A percentile compares a stretch with the other conserved stretches of the same genome.
Evolutionary conservation across 2,113 vertebrate species (phyloP).

Genomic region (Pungitius pungitius): DNA sequence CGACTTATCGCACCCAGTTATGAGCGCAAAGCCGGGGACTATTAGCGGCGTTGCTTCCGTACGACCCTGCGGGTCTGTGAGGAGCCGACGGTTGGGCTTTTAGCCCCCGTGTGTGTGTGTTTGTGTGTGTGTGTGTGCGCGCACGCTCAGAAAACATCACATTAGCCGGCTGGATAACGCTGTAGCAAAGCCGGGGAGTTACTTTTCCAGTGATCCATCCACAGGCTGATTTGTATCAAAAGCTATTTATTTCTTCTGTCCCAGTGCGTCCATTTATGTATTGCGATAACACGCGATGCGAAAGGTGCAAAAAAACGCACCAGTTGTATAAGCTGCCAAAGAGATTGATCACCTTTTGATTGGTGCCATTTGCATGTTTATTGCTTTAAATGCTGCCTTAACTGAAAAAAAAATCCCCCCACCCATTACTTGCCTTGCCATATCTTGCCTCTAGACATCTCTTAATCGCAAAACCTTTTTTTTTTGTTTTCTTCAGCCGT

Average conservation of each 20-base stretch:
- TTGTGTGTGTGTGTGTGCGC: too few relatives aligned
- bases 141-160: slow-evolving; percentile 24
- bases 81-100: slow-evolving; percentile 27
- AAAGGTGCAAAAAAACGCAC: too few relatives aligned
- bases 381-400: too few relatives aligned
- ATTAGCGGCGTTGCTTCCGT: slow-evolving; percentile 27
- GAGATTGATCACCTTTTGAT: too few relatives aligned
- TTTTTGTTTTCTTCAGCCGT: too few relatives aligned
- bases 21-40: slow-evolving; percentile 29
- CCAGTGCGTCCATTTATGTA: not conserved
- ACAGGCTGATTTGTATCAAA: not conserved
- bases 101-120: slow-evolving; percentile 4
- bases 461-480: not conserved
- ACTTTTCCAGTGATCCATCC: not conserved
- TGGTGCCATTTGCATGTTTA: too few relatives aligned
- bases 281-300: not conserved
- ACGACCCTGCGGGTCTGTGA: slow-evolving; percentile 13
- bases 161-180: slow-evolving; percentile 39
- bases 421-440: too few relatives aligned
- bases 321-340: too few relatives aligned
- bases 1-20: slow-evolving; percentile 24
- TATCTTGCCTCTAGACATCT: not conserved
- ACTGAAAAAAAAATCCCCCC: not conserved
- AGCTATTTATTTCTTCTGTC: not conserved
- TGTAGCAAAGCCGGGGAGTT: slow-evolving; percentile 4